These are phyloP conservation scores for Hydropsyche betteni DNA, from an alignment of 2,888 invertebrate species.

Conservation along the genomic window DNA sequence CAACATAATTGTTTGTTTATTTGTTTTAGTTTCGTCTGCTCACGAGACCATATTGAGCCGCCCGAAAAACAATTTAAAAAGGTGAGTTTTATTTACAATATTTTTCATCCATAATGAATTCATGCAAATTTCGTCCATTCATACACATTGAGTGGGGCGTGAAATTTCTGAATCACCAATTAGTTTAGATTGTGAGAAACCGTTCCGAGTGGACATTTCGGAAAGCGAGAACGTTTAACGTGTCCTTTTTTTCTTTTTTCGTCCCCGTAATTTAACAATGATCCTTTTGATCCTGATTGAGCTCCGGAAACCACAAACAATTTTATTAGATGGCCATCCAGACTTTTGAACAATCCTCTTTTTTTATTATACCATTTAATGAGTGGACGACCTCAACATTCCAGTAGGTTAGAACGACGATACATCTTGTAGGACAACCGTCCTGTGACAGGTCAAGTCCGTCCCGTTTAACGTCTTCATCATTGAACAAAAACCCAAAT, in stretches of 20 bases:
- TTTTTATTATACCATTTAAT: slow-evolving; percentile 27
- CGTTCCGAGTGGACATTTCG: slow-evolving; percentile 2
- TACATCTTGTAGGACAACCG: slow-evolving; percentile 44
- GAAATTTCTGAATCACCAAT: slow-evolving; percentile 19
- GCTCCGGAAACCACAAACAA: slow-evolving; percentile 32
- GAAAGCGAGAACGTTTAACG: background rate
- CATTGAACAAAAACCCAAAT: slow-evolving; percentile 20
- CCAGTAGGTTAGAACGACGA: slow-evolving; percentile 37
- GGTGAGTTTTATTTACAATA: no score
- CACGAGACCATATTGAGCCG: background rate
- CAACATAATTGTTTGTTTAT: background rate
- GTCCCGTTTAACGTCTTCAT: slow-evolving; percentile 36
- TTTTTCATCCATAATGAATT: no score
- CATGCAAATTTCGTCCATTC: slow-evolving; percentile 15
- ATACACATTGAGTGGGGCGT: background rate
- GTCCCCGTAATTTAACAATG: slow-evolving; percentile 18
- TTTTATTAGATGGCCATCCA: slow-evolving; percentile 30
- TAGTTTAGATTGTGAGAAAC: background rate
- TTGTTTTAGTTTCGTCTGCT: slow-evolving; percentile 5
- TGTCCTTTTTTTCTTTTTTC: background rate
- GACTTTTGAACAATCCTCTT: slow-evolving; percentile 13
- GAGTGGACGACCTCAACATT: slow-evolving; percentile 41
- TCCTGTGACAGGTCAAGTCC: slow-evolving; percentile 42
- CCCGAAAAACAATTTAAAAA: no score
- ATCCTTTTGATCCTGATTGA: slow-evolving; percentile 25